Base-by-base conservation (phyloP, 2,888 invertebrate species). In the Pseudococcus jackbeardsleyi region DNA sequence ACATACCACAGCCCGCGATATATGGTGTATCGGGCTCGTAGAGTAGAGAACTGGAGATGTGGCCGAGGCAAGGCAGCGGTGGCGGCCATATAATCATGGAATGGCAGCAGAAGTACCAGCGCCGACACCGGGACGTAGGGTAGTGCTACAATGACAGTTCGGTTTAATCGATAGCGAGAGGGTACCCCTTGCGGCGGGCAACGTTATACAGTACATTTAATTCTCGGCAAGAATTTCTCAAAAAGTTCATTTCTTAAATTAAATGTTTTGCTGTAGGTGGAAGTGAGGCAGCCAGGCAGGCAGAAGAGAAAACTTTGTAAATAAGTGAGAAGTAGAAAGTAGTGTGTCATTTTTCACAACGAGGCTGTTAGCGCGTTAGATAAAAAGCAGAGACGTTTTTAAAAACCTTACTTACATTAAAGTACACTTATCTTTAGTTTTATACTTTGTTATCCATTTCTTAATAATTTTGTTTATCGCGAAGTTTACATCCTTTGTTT, bases 221-320 rank as follows among this genome's bases (percentile, higher is more conserved):
- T 82, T 82, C 79, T 82, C 42, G 79, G 79, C 46, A 19, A 46
- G 79, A 82, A 82, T 82, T 82, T 82, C 42, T 46, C 79, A 86
- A 86, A 86, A 68, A 68, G 64, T 86, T 86, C 72, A 86, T 86
- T 86, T 86, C 86, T 86, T 86, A 86, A 86, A 86, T 86, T 86
- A 86, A 86, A 86, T 48, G 86, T 86, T 86, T 86, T 46, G 86
- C 72, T 86, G 86, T 72, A 86, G 86, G 86, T 86, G 72, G 46
- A 68, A 19, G 85, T 22, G 64, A 39, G 12, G 42, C 39, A 39
- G 33, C 33, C 33, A 54, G 64, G 39, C 46, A 54, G 64, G 39
- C 64, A 19, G 64, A 59, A 39, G 85, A 59, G 54, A 85, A 59
- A 85, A 59, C 39, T 54, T 42, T 39, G 59, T 59, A 85, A 64